Evolutionary conservation across 1,140 invertebrate species (phyloP).

Genomic region (Saxidomus purpurata): DNA sequence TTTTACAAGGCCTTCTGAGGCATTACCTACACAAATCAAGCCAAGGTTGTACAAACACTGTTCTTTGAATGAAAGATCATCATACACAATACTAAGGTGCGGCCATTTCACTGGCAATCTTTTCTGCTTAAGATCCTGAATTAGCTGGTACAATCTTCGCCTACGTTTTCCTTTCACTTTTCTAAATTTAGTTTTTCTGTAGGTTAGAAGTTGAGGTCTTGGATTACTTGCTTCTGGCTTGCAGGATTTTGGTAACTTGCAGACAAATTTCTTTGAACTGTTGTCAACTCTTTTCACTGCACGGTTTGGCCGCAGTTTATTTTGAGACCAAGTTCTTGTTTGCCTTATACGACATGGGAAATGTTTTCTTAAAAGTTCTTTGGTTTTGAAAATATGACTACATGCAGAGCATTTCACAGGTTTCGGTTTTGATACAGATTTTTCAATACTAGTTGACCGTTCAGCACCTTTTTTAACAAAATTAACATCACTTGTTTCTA

Average conservation of each 20-base stretch:
- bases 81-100: constrained; percentile 43
- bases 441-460: not conserved
- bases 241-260: constrained; percentile 55
- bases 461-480: not conserved
- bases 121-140: constrained; percentile 54
- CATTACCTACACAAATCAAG: constrained; percentile 48
- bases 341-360: constrained; percentile 60
- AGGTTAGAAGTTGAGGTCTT: constrained; percentile 53
- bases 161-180: constrained; percentile 59
- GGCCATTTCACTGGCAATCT: constrained; percentile 45
- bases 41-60: constrained; percentile 61
- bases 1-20: constrained; percentile 31
- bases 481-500: not conserved
- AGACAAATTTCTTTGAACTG: constrained; percentile 55
- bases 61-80: constrained; percentile 64
- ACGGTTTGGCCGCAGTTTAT: constrained; percentile 52
- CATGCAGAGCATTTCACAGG: constrained; percentile 45
- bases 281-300: constrained; percentile 53
- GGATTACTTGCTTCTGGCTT: constrained; percentile 24
- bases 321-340: constrained; percentile 61
- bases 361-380: constrained; percentile 57
- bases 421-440: constrained; percentile 35
- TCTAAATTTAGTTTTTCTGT: constrained; percentile 65
- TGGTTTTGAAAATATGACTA: constrained; percentile 48
- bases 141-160: constrained; percentile 41